phyloP scores from a whole-genome alignment of 2,113 vertebrate genomes.

The Tragulus kanchil region DNA sequence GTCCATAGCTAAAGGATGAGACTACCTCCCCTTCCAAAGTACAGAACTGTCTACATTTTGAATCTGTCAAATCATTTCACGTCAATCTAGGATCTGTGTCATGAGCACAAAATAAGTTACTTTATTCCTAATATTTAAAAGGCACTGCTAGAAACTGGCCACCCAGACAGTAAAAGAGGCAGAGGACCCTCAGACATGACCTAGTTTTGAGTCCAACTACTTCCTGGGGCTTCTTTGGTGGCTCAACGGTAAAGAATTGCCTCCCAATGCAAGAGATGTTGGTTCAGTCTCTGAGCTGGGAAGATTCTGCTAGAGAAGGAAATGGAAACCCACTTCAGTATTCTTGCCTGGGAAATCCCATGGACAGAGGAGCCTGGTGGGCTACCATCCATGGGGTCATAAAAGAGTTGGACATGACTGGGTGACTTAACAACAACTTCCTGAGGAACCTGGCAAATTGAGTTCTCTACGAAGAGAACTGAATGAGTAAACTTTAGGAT shows the following conservation, averaged over 20 bases:
- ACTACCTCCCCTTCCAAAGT: background rate
- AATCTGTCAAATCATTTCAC: background rate
- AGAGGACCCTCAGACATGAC: background rate
- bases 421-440: background rate
- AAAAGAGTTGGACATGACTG: background rate
- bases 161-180: background rate
- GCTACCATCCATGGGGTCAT: background rate
- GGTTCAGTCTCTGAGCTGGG: rapidly evolving
- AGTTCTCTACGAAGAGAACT: background rate
- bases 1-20: background rate
- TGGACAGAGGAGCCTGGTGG: background rate
- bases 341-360: too few relatives aligned
- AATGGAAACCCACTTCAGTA: background rate
- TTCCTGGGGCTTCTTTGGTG: background rate
- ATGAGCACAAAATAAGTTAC: background rate
- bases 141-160: background rate
- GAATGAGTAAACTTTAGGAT: background rate
- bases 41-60: background rate
- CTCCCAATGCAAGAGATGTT: rapidly evolving
- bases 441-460: background rate
- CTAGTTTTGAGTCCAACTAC: background rate
- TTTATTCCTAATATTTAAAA: conserved; percentile 34
- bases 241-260: background rate
- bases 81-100: background rate
- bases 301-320: background rate